Base-by-base conservation (phyloP, 2,797 vertebrate genomes). In the Ficedula albicollis region DNA sequence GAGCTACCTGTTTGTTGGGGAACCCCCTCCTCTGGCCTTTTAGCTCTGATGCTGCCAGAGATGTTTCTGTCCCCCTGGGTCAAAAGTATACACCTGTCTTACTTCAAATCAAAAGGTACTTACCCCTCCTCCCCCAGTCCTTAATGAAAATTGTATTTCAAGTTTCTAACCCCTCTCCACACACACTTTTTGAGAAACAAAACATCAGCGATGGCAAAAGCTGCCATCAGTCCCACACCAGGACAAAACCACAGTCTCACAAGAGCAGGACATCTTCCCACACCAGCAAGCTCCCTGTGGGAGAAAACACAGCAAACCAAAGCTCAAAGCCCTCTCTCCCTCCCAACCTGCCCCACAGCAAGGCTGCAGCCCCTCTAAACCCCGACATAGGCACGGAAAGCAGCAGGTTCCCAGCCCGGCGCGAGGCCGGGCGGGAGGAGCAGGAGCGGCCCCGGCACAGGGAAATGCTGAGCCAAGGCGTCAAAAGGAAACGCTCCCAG, bases 351-450 rank as follows among this genome's bases (percentile, higher is more conserved):
- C 30, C 68, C 51, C 64, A 32, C 7, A 7, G 2, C 52, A 52
- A 85, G 82, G 75, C 76, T 64, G 70, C 1, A 81, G 70, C 48
- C 52, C 32, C 11, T 2, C 30, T 7, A 5, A 76, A 63, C 60
- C 78, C 73, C 6, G 2, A 56, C 3, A 0, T 23, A 96, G 95
- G 94, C 95, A 95, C 91, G 1, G 0, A 95, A 93, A 96, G 85
- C 88, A 95, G 94, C 73, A 67, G 64, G 64, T 67, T 87, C 80
- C 87, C 87, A 85, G 63, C 56, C 59, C 5, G 6, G 49, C 0
- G 0, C 0, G 2, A 67, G 84, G 67, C 81, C 0, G 0, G 67
- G 70, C 4, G 0, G 82, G n/a, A 87, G 67, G 9, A 93, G 66
- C 55, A 59, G 76, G 81, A 85, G 63, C 6, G 0, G 70, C 63